phyloP scores from a whole-genome alignment of 2,888 invertebrate genomes.

The Cosmopolites sordidus region DNA sequence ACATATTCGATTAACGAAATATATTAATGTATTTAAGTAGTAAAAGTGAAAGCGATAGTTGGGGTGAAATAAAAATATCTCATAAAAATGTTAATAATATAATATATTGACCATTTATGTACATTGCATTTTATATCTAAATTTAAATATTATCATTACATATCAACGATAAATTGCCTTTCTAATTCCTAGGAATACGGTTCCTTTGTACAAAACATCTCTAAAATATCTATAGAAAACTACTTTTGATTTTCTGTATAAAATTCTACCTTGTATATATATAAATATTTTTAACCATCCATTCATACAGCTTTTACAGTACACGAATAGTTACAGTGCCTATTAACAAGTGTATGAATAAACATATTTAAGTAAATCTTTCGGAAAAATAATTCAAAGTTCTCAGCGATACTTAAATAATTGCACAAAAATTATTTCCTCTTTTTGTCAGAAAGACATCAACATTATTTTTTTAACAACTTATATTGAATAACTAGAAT shows the following conservation, averaged over 20 bases:
- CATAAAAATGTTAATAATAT: conserved; percentile 25
- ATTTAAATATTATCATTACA: conserved; percentile 44
- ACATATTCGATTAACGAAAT: no score
- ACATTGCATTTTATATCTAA: conserved; percentile 43
- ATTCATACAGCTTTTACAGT: conserved; percentile 14
- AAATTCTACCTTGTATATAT: conserved; percentile 46
- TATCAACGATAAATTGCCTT: conserved; percentile 43
- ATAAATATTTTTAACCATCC: conserved; percentile 23
- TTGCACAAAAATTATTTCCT: conserved; percentile 17
- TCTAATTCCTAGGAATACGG: conserved; percentile 40
- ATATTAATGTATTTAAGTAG: no score
- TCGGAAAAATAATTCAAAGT: conserved; percentile 17
- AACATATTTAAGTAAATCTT: conserved; percentile 12
- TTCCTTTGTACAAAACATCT: conserved; percentile 48
- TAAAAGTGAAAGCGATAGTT: no score
- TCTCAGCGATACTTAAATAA: conserved; percentile 4
- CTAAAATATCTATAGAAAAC: conserved; percentile 50
- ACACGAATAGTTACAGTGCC: conserved; percentile 15
- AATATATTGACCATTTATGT: conserved; percentile 48
- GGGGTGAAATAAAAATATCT: conserved; percentile 27
- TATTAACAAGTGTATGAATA: conserved; percentile 40
- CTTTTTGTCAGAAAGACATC: conserved; percentile 17
- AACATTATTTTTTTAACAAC: conserved; percentile 19
- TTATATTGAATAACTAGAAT: conserved; percentile 15
- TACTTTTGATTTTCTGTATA: conserved; percentile 49